Base-by-base conservation (phyloP, 2,888 invertebrate genomes). In the Habrosyne pyritoides region DNA sequence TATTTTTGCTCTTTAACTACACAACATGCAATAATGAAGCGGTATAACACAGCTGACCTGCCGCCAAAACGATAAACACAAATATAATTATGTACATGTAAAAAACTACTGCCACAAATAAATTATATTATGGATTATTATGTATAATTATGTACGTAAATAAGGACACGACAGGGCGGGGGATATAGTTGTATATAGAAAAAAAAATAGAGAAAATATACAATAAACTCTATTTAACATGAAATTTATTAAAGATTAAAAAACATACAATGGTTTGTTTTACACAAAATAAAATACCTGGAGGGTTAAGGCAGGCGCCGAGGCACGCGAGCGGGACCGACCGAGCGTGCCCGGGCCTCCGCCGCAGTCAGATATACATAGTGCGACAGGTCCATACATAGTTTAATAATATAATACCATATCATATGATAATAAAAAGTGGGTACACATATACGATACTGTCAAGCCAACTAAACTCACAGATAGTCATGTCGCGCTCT, bases 231-330 rank as follows among this genome's bases (percentile, higher is more conserved):
- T 92, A 92, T 91, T 89, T 89, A 91, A 90, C 90, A 89, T 91
- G 90, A 91, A 92, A 86, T 92, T 92, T 92, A 91, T 92, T 92
- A 89, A 90, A 89, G 89, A 86, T 88, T 83, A 86, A 89, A n/a
- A 91, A 92, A 90, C 91, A 91, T 92, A 92, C 91, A 92, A 86
- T 89, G 86, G 81, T 82, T 86, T 84, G 84, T 87, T 88, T 89
- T 91, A 91, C 89, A 91, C 89, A 91, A 91, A 92, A 91, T 91
- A 89, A 90, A 89, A 91, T 91, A 88, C 86, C 86, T 89, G 91
- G 87, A 89, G 89, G 89, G 84, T 82, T 70, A 69, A 71, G 70
- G 67, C 73, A 70, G 75, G 78, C 70, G 73, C 76, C 64, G 74
- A 79, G 80, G 76, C 79, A 57, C 72, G 79, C 71, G 70, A 77